Base-by-base conservation (phyloP, 2,888 invertebrate species). In the Desoria tigrina region DNA sequence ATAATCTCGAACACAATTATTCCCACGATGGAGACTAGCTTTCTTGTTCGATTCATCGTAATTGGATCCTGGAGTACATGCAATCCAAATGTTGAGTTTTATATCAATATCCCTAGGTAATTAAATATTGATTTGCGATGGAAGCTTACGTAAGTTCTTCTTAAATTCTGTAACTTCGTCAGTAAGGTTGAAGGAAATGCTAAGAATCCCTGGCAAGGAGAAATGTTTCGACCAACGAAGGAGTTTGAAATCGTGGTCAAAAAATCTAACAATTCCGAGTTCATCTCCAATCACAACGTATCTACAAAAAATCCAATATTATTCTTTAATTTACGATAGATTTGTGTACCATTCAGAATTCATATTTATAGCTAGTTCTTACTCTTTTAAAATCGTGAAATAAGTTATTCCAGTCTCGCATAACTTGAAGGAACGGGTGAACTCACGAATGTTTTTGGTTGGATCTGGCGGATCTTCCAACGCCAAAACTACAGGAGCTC, bases 261-360 rank as follows among this genome's bases (percentile, higher is more conserved):
- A 74, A 53, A 76, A 74, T 14, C 69, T 62, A 26, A 76, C 56
- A 14, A 66, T 61, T 32, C 76, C 76, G 24, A 42, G 63, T 23
- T 71, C 73, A 57, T 76, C 76, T 24, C 76, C 76, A 26, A 71
- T 61, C 2, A 74, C 72, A 3, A 64, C 50, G 32, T 63, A 68
- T 7, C 71, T 71, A n/a, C 26, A 54, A 64, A 53, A 2, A 50
- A 39, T 11, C 7, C 26, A 49, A 24, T n/a, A 26, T 59, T 2
- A 18, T 49, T 28, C 27, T 16, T n/a, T n/a, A n/a, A n/a, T n/a
- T n/a, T n/a, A 32, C 32, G 11, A 32, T 32, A 32, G 32, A 7
- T n/a, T n/a, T n/a, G n/a, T n/a, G n/a, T n/a, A n/a, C n/a, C n/a
- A n/a, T n/a, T n/a, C n/a, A n/a, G n/a, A n/a, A n/a, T n/a, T 21